Evolutionary conservation across 2,888 invertebrate species (phyloP), one percentile per base, ranked within the genome.

Genomic region (Coleophora flavipennella): DNA sequence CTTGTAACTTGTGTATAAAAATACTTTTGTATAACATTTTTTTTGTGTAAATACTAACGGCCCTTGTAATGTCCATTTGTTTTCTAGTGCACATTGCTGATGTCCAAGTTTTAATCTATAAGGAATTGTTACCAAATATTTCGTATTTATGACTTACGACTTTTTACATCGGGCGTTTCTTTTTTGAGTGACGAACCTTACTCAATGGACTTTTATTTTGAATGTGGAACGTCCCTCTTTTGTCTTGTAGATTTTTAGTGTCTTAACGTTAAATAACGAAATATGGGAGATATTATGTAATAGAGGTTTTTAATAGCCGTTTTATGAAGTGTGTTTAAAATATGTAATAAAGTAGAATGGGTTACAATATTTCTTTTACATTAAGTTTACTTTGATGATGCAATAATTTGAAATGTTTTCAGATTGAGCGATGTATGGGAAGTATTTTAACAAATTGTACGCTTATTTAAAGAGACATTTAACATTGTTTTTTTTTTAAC

Each of bases 91-190:
- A 59, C 59, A 53, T 52, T 9, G 10, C 10, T 29, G 11, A 29
- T 11, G 20, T 20, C 20, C 20, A 20, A 9, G 10, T 29, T 46
- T 48, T 59, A 63, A 67, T 59, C 62, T 64, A 60, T 71, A 68
- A 79, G 79, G 72, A 77, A 74, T 81, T 79, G 84, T 84, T 84
- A 84, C 84, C 84, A 84, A 84, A 84, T 83, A 84, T 83, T 74
- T 76, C 76, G 64, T 81, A 81, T 80, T 81, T 76, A 73, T 73
- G 67, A 58, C 61, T 64, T 63, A 62, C 61, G 28, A 37, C 38
- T 39, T 35, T n/a, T 20, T 20, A 20, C 26, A 34, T 55, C 50
- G 56, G 55, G 50, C 48, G 55, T 55, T 50, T 50, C 6, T 20
- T 20, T 20, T 20, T 20, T 20, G 20, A 20, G 20, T 20, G 41